Evolutionary conservation across 2,888 invertebrate genomes (phyloP).

Genomic region (Trimorus sp.): DNA sequence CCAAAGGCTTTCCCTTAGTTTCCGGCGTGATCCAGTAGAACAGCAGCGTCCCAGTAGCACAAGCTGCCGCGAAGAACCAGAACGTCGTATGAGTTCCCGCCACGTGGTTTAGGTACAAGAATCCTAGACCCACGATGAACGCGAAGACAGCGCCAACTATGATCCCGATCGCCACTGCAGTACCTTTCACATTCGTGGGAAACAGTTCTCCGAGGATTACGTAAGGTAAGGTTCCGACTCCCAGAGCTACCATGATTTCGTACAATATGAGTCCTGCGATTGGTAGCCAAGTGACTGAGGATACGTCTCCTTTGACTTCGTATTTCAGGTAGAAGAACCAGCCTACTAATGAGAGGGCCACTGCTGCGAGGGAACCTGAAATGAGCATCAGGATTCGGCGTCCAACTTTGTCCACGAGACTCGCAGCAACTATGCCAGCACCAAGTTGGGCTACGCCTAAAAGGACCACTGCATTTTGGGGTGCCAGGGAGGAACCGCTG

Average conservation of each 20-base stretch:
- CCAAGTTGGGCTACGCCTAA: constrained; percentile 83
- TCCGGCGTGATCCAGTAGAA: constrained; percentile 83
- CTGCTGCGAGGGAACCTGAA: constrained; percentile 83
- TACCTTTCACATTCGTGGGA: constrained; percentile 85
- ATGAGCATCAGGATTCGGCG: constrained; percentile 84
- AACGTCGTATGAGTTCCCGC: constrained; percentile 83
- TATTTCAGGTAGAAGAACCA: constrained; percentile 84
- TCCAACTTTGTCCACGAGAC: constrained; percentile 85
- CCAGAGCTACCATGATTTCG: constrained; percentile 85
- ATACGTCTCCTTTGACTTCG: constrained; percentile 81
- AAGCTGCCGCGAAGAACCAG: constrained; percentile 83
- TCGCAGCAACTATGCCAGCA: constrained; percentile 84
- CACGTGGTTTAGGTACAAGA: constrained; percentile 83
- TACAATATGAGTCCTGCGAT: constrained; percentile 84
- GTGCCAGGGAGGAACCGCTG: constrained; percentile 82
- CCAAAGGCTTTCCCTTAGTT: constrained; percentile 85
- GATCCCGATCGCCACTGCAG: constrained; percentile 85
- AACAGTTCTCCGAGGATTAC: constrained; percentile 86
- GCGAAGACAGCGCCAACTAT: constrained; percentile 84
- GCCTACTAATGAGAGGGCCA: constrained; percentile 83
- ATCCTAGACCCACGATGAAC: constrained; percentile 84
- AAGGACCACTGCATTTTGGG: constrained; percentile 83
- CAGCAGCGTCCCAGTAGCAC: constrained; percentile 83
- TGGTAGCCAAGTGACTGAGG: constrained; percentile 83
- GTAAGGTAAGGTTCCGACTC: constrained; percentile 85